Percentiles rank a stretch among this genome's conserved stretches.
Conservation (phyloP, 2,888 invertebrate genomes). For the Drosophila gaucha region DNA sequence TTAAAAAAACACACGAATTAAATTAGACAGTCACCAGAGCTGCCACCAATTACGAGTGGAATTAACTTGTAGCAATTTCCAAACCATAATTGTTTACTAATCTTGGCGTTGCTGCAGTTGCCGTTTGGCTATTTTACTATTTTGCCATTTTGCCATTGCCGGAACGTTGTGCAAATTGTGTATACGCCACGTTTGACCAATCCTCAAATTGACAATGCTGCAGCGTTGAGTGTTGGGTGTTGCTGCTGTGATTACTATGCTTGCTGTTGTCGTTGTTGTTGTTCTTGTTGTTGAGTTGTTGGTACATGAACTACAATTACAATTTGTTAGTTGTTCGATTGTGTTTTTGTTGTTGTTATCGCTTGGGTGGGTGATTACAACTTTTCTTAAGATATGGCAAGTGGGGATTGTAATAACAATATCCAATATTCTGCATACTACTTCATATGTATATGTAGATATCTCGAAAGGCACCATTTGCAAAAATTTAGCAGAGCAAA, state of each 20-base stretch:
- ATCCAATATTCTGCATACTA: too few relatives aligned
- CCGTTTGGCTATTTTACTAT: constrained; percentile 28
- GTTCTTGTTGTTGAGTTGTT: constrained; percentile 18
- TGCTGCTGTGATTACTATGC: constrained; percentile 33
- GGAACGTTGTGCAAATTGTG: constrained; percentile 68
- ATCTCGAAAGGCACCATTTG: too few relatives aligned
- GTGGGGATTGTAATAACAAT: too few relatives aligned
- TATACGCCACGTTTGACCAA: constrained; percentile 74
- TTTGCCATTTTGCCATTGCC: constrained; percentile 42
- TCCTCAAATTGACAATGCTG: constrained; percentile 66
- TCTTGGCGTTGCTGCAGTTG: constrained; percentile 48
- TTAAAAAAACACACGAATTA: constrained; percentile 51
- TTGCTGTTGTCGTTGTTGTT: constrained; percentile 15
- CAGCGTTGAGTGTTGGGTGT: constrained; percentile 48
- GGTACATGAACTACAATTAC: constrained; percentile 39
- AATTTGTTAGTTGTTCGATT: constrained; percentile 31
- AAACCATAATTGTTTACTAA: constrained; percentile 79
- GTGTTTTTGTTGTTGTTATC: constrained; percentile 4
- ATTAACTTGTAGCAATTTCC: constrained; percentile 77
- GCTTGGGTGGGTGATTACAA: constrained; percentile 8
- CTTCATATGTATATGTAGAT: too few relatives aligned
- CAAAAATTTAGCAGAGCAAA: too few relatives aligned
- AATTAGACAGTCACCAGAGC: constrained; percentile 48
- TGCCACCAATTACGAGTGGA: constrained; percentile 62
- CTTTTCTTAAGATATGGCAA: constrained; percentile 6